Conservation (phyloP, 2,888 invertebrate species). For the Tethea ocularis region DNA sequence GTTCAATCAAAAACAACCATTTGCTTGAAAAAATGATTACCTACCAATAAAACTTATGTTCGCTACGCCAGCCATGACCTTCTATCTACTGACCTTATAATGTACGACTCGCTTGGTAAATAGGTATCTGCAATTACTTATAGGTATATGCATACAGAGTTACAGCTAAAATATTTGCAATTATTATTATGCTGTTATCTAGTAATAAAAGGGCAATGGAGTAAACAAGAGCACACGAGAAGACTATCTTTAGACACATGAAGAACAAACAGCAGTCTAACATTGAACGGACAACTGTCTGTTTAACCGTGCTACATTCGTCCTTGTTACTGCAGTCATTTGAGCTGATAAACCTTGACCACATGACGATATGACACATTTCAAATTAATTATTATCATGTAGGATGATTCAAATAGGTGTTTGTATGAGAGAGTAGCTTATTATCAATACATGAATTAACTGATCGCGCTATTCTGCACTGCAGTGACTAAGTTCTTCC, state of each 20-base stretch:
- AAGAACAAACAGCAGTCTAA: slow-evolving; percentile 31
- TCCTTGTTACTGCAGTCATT: not conserved
- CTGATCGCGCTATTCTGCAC: not conserved
- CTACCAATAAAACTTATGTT: slow-evolving; percentile 31
- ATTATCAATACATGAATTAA: not conserved
- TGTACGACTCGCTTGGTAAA: slow-evolving; percentile 21
- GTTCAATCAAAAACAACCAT: not conserved
- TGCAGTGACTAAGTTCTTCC: not conserved
- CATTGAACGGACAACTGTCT: slow-evolving; percentile 15
- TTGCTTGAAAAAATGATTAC: slow-evolving; percentile 21
- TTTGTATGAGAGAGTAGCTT: not conserved
- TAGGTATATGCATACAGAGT: not conserved
- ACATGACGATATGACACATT: not conserved
- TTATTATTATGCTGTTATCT: not conserved
- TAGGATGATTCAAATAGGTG: not conserved
- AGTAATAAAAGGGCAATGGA: not conserved
- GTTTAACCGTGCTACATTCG: not conserved
- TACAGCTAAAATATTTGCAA: not conserved
- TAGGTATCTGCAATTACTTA: slow-evolving; percentile 19
- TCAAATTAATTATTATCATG: not conserved
- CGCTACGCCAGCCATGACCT: slow-evolving; percentile 40
- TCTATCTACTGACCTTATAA: slow-evolving; percentile 41
- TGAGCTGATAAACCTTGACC: slow-evolving; percentile 5
- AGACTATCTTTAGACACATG: slow-evolving; percentile 29
- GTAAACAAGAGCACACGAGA: slow-evolving; percentile 8